Conservation (phyloP, 2,113 vertebrate species). For the Urocolius indicus region DNA sequence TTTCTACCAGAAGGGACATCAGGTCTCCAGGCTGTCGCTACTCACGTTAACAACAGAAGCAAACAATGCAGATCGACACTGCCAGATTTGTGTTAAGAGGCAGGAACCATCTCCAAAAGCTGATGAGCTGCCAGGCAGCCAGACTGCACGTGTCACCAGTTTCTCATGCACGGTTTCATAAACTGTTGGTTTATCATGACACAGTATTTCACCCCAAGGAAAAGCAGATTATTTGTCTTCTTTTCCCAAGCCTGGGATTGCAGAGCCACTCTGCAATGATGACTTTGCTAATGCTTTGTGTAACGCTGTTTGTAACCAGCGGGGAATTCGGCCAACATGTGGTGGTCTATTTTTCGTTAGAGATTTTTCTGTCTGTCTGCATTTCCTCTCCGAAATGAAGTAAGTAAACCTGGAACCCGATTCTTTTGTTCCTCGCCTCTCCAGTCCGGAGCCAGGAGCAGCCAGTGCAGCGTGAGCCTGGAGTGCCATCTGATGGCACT, state of each 20-base stretch:
- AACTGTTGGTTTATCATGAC: not conserved
- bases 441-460: not conserved
- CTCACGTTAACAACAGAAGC: not conserved
- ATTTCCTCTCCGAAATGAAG: not conserved
- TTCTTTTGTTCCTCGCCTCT: slow-evolving; percentile 24
- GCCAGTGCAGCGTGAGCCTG: not conserved
- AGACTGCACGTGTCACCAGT: not conserved
- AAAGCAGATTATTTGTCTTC: not conserved
- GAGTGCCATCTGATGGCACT: slow-evolving; percentile 39
- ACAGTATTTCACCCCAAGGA: not conserved
- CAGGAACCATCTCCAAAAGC: not conserved
- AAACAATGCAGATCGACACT: not conserved
- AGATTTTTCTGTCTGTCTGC: not conserved
- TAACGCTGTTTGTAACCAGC: not conserved
- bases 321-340: not conserved
- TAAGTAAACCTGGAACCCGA: not conserved
- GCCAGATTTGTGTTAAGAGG: not conserved
- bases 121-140: not conserved
- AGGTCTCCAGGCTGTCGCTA: not conserved
- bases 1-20: not conserved
- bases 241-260: not conserved
- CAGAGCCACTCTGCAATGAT: rapidly evolving
- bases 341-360: not conserved
- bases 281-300: not conserved
- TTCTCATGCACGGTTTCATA: not conserved